Base-by-base conservation (phyloP, 2,888 invertebrate species). In the Atrina japonica region DNA sequence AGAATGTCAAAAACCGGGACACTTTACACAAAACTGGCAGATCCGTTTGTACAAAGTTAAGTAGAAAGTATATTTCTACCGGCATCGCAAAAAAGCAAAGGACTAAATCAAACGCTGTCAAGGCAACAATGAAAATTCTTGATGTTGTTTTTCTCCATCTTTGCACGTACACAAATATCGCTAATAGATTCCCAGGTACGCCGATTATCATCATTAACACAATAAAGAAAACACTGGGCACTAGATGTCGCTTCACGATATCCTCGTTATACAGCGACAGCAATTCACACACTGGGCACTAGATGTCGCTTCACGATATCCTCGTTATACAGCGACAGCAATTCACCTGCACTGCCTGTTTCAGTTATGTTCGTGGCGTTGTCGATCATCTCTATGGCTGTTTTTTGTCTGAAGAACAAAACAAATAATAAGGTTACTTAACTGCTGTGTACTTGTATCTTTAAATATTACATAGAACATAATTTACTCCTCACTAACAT, bases 91-190 rank as follows among this genome's bases (percentile, higher is more conserved):
- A 30, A 14, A 43, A 27, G 41, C 70, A 63, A 16, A 65, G 65
- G 29, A 65, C 43, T 1, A 60, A 21, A 30, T 70, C 70, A n/a
- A 50, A 65, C 14, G 45, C 23, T 18, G 70, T 52, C 18, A 70
- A 30, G 3, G 70, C 55, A 7, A 65, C 35, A 47, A 70, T 66
- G 27, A 65, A 70, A 2, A 60, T 16, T 40, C 65, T 30, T 2
- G 70, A 59, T 14, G 70, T 65, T 16, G 59, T 52, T 52, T 59
- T 65, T 16, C 47, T 56, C 65, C 65, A 65, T 58, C 65, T 56
- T 5, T 50, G 43, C 16, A 41, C 7, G 41, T 70, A 70, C 5
- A 70, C 70, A 27, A 65, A 70, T n/a, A 70, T 45, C 3, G 59
- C 60, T 5, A 65, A 29, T 1, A 52, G 25, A 30, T 70, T 70